Base-by-base conservation (phyloP, 1,140 invertebrate species). In the Bicyclus anynana region DNA sequence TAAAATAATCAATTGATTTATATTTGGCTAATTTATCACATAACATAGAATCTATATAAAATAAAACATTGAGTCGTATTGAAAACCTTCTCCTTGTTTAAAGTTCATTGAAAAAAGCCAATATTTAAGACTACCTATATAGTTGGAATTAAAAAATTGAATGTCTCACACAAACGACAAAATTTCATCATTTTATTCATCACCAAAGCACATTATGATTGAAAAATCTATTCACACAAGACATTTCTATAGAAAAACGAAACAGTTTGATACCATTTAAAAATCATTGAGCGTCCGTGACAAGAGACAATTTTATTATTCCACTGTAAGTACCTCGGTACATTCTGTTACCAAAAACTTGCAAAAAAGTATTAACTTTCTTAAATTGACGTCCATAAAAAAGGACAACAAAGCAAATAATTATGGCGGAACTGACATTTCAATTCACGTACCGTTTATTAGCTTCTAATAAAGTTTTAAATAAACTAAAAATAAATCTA, bases 371-470 rank as follows among this genome's bases (percentile, higher is more conserved):
- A 33, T 12, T 2, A 33, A 33, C 17, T 20, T 33, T 33, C 29
- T 12, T 33, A 33, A 14, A 14, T 2, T 5, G n/a, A 23, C 37
- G 18, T 52, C 29, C 40, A 16, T 14, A 44, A 46, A 35, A 46
- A 33, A 13, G 10, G 17, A 26, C 14, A 10, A 35, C 5, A 60
- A 55, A 55, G 20, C 37, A 29, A 56, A 59, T 48, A n/a, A n/a
- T n/a, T n/a, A 47, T 47, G 59, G 53, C 62, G 59, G 60, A 65
- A 54, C 66, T 48, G 50, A 65, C 63, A 59, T 65, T 65, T 69
- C 59, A 59, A 65, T 65, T 57, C 48, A 59, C 66, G 42, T 48
- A 26, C 35, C 40, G 21, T 54, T 65, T 62, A 65, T 68, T 62
- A 51, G 38, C 38, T 53, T 59, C 53, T 46, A 40, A 16, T 40